Evolutionary conservation across 2,888 invertebrate species (phyloP).

Genomic region (Cephus runcator): DNA sequence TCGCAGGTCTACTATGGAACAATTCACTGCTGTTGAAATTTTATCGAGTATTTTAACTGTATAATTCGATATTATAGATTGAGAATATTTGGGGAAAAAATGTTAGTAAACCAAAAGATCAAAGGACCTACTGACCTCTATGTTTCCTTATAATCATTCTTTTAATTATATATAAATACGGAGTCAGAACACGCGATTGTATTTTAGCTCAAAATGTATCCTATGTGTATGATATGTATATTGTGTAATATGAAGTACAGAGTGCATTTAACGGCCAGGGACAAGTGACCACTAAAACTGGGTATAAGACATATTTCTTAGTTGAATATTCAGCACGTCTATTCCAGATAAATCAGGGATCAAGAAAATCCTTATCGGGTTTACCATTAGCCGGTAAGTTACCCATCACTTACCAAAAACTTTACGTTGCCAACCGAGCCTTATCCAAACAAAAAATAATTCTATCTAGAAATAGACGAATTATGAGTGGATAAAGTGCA

Average conservation of each 20-base stretch:
- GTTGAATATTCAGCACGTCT: neutral
- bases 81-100: too few species aligned
- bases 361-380: accelerated
- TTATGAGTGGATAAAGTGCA: neutral
- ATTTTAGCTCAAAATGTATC: too few species aligned
- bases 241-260: too few species aligned
- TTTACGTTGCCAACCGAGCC: neutral
- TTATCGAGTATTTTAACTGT: too few species aligned
- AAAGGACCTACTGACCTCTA: neutral
- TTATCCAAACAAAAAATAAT: neutral
- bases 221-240: too few species aligned
- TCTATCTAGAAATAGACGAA: neutral
- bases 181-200: too few species aligned
- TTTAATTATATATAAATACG: neutral
- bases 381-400: neutral
- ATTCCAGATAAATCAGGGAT: neutral
- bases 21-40: neutral
- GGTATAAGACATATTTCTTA: too few species aligned
- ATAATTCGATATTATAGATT: too few species aligned
- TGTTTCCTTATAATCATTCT: neutral
- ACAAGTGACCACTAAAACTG: too few species aligned
- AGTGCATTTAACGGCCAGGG: too few species aligned
- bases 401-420: neutral
- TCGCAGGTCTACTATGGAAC: neutral
- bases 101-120: neutral